These are phyloP conservation scores for Sibirionetta formosa DNA, from an alignment of 2,797 vertebrate genomes.

Conservation along the genomic window DNA sequence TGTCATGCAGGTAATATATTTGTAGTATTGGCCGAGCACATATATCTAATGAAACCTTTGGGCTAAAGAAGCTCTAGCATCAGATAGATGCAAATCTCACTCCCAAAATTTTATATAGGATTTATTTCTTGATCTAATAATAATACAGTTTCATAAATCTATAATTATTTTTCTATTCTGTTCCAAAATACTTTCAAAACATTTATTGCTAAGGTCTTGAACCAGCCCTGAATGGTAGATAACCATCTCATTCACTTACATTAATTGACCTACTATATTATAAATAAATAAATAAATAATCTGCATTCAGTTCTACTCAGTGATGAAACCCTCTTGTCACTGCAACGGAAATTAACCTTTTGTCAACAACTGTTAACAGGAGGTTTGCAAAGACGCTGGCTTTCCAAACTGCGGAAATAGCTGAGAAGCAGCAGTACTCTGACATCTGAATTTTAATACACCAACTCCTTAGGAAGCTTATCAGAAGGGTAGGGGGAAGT, in stretches of 20 bases:
- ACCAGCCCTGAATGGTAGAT: not conserved
- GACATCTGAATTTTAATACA: conserved; percentile 67
- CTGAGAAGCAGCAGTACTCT: not conserved
- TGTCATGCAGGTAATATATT: not conserved
- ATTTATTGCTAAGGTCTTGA: not conserved
- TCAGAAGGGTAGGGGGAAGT: conserved; percentile 22
- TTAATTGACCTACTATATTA: not conserved
- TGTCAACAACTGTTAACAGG: conserved; percentile 31
- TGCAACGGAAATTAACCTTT: conserved; percentile 53
- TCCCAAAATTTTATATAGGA: not conserved
- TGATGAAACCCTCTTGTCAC: conserved; percentile 9
- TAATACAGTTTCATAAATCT: not conserved
- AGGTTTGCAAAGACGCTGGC: not conserved
- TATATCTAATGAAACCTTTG: not conserved
- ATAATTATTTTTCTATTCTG: not conserved
- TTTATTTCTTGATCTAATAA: not conserved
- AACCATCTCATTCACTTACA: not conserved
- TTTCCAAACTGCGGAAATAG: conserved; percentile 43
- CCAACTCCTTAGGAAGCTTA: conserved; percentile 9
- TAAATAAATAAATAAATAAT: not conserved
- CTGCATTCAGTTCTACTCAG: not conserved
- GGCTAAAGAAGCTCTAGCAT: not conserved
- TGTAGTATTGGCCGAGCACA: not conserved
- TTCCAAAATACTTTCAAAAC: not conserved
- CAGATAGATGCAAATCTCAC: not conserved